phyloP scores from a whole-genome alignment of 2,113 vertebrate species.

The Chionis minor region DNA sequence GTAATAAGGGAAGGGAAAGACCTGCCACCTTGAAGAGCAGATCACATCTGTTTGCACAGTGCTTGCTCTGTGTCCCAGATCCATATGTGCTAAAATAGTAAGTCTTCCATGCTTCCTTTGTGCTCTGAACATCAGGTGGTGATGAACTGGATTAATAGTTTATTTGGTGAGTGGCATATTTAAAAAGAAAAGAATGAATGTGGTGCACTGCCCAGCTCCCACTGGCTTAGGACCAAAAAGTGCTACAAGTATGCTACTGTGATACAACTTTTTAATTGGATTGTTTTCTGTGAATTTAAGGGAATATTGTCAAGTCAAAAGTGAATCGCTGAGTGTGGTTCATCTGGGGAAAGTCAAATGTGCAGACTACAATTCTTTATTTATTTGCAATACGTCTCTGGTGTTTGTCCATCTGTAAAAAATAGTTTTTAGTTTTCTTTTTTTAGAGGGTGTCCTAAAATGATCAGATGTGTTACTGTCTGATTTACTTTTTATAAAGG shows the following conservation, averaged over 20 bases:
- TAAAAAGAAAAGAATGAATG: not conserved
- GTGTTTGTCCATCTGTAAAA: not conserved
- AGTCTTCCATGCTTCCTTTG: not conserved
- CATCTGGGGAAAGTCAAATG: not conserved
- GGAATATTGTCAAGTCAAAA: not conserved
- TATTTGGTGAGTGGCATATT: not conserved
- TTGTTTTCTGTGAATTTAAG: not conserved
- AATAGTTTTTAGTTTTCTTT: not conserved
- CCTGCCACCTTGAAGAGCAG: not conserved
- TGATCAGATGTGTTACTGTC: not conserved
- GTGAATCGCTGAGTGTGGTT: not conserved
- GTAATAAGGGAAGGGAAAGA: not conserved
- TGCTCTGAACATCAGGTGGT: not conserved
- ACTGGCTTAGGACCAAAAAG: not conserved
- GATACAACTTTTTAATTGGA: not conserved
- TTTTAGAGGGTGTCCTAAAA: not conserved
- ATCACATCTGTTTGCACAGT: not conserved
- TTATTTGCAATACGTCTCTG: not conserved
- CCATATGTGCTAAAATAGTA: not conserved
- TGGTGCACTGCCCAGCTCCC: not conserved
- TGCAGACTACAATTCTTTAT: not conserved
- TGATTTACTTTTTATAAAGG: constrained; percentile 58
- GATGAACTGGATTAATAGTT: not conserved
- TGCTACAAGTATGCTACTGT: not conserved
- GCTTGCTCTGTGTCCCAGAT: not conserved